These are phyloP conservation scores for Cyprinodon brontotheroides DNA, from an alignment of 2,113 vertebrate genomes.

Conservation along the genomic window DNA sequence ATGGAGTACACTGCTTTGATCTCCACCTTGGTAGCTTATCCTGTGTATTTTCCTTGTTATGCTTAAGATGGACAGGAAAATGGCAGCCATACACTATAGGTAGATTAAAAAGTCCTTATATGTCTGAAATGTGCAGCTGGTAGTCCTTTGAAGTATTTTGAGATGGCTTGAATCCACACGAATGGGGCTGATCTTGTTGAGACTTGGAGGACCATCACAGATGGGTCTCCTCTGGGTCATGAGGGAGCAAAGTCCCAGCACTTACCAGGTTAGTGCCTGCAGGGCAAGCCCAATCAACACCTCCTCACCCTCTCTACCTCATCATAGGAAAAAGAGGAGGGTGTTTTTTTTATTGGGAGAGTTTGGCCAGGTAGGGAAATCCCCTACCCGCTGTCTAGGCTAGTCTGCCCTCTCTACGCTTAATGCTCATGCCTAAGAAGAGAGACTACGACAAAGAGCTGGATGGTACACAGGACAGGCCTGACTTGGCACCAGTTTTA, in stretches of 20 bases:
- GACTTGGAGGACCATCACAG: conserved; percentile 56
- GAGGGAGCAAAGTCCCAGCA: conserved; percentile 16
- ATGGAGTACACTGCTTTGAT: conserved; percentile 28
- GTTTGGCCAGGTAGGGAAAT: conserved; percentile 45
- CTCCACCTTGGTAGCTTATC: conserved; percentile 50
- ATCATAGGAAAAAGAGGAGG: conserved; percentile 26
- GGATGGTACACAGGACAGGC: conserved; percentile 58
- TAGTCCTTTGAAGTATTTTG: conserved; percentile 41
- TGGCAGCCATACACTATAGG: conserved; percentile 35
- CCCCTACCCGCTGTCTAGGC: conserved; percentile 55
- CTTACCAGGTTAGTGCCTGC: conserved; percentile 55
- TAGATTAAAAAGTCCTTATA: conserved; percentile 34
- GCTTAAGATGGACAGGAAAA: conserved; percentile 53
- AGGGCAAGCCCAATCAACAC: conserved; percentile 75
- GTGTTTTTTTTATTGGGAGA: conserved; percentile 43
- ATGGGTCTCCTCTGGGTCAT: conserved; percentile 38
- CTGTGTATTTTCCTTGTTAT: conserved; percentile 51
- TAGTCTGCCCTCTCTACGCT: conserved; percentile 57
- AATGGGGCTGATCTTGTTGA: conserved; percentile 38
- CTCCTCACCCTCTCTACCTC: conserved; percentile 30
- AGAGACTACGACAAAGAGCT: conserved; percentile 74
- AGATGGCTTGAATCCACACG: conserved; percentile 49
- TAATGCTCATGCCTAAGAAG: conserved; percentile 70
- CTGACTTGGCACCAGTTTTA: conserved; percentile 57
- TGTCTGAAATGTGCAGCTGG: conserved; percentile 43